These are phyloP conservation scores for Morbakka virulenta DNA, from an alignment of 30 jellyfish, hydroid and myxozoan genomes.

Conservation along the genomic window DNA sequence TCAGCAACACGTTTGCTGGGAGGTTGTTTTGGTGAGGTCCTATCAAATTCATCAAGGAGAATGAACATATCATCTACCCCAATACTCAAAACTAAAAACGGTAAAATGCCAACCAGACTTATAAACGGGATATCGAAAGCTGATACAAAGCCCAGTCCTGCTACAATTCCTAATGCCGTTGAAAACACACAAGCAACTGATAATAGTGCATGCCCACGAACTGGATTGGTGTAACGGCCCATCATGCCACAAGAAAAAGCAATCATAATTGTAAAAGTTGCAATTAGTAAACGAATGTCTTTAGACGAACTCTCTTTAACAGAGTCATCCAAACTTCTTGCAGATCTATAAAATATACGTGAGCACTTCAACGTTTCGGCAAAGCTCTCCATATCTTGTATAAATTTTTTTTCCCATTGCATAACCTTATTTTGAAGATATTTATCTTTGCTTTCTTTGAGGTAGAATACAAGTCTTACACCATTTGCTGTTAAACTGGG, in stretches of 20 bases:
- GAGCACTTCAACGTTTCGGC: not conserved
- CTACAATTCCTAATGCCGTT: constrained; percentile 58
- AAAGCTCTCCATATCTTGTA: constrained; percentile 11
- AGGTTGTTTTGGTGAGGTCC: constrained; percentile 21
- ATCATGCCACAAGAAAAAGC: constrained; percentile 59
- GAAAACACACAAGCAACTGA: constrained; percentile 48
- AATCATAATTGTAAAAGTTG: constrained; percentile 53
- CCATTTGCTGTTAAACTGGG: constrained; percentile 20
- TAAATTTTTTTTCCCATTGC: constrained; percentile 48
- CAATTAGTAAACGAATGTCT: constrained; percentile 37
- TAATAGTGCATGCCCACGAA: constrained; percentile 66
- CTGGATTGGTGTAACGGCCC: constrained; percentile 55
- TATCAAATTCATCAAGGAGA: constrained; percentile 55
- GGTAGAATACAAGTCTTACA: constrained; percentile 24
- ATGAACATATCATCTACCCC: constrained; percentile 77
- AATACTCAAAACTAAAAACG: constrained; percentile 65
- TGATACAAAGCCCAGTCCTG: constrained; percentile 59
- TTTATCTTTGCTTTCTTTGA: constrained; percentile 13
- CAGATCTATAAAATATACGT: constrained; percentile 17
- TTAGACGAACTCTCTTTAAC: constrained; percentile 49
- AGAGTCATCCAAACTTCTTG: constrained; percentile 70
- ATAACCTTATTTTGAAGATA: not conserved
- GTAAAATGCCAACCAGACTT: constrained; percentile 60
- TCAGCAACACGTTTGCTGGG: constrained; percentile 52
- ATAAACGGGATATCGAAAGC: constrained; percentile 56